Evolutionary conservation across 1,140 invertebrate genomes (phyloP), one percentile per base, ranked within the genome.

Genomic region (Phortica variegata): DNA sequence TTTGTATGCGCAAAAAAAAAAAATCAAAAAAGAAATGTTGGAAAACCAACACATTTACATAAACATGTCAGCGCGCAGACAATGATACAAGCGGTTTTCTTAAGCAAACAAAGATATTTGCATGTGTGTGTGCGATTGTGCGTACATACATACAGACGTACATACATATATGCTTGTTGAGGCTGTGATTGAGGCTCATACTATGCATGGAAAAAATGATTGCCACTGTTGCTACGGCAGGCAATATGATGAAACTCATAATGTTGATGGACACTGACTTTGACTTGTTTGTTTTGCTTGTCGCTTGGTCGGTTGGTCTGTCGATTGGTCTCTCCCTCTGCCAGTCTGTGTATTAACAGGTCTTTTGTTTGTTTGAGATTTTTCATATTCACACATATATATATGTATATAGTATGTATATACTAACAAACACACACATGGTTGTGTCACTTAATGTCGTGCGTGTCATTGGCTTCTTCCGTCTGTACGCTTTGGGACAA

Each of bases 251-350:
- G 23, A 26, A 26, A 26, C 63, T 48, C 63, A 60, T 68, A 68
- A 68, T 58, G 65, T 55, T 68, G 63, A 68, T 58, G 65, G 63
- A 69, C 63, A 68, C 52, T 63, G 60, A 52, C 65, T 68, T 68
- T 68, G 63, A 68, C 68, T 68, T 63, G 56, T 48, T 50, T 18
- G 31, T 13, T 18, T 40, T 34, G 32, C n/a, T 7, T 19, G 34
- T 20, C 26, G 42, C 32, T 43, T 46, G 43, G 32, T 13, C 26
- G 41, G 56, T 39, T 59, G 34, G 32, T 16, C 4, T 31, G 15
- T 39, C 13, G 8, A 34, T 10, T 17, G 2, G 3, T 39, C 33
- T 39, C 17, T 38, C 32, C 21, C 43, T 36, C 36, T 55, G 49
- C 21, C 61, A 49, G 52, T 47, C 49, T 57, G 44, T 42, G 44